A percentile compares a stretch with the other conserved stretches of the same genome.
These are phyloP conservation scores for Pseudoips prasinana DNA, from an alignment of 2,888 invertebrate genomes.

Conservation along the genomic window DNA sequence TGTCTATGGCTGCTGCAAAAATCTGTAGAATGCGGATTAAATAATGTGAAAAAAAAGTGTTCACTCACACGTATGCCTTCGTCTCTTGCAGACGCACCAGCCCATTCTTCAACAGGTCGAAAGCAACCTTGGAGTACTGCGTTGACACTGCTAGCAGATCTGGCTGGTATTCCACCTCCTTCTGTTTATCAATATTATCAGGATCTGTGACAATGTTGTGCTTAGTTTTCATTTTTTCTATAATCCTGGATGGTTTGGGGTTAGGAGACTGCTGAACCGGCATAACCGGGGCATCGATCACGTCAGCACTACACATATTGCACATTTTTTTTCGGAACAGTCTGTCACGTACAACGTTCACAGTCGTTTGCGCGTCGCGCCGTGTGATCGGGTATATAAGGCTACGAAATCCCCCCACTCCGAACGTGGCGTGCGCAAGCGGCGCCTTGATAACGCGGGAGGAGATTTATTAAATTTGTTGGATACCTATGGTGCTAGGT, in stretches of 20 bases:
- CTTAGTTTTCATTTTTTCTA: constrained; percentile 70
- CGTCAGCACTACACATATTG: constrained; percentile 71
- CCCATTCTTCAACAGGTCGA: constrained; percentile 58
- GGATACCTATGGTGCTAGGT: too few species aligned
- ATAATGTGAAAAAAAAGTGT: constrained; percentile 25
- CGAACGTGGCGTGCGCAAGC: constrained; percentile 32
- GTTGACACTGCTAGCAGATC: constrained; percentile 76
- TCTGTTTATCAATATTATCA: constrained; percentile 53
- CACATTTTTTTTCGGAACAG: constrained; percentile 52
- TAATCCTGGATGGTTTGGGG: constrained; percentile 34
- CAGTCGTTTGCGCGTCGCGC: constrained; percentile 38
- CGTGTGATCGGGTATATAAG: constrained; percentile 59
- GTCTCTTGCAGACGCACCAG: constrained; percentile 63
- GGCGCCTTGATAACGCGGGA: constrained; percentile 25
- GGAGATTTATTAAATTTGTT: constrained; percentile 2
- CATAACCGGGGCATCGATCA: constrained; percentile 39
- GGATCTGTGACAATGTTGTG: constrained; percentile 71
- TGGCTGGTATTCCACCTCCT: constrained; percentile 66
- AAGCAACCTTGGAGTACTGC: constrained; percentile 63
- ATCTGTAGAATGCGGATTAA: too few species aligned
- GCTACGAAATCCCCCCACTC: constrained; percentile 55
- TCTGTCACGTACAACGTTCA: constrained; percentile 26
- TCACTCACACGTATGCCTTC: constrained; percentile 76
- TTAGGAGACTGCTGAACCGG: constrained; percentile 24
- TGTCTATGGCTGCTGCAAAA: too few species aligned